These are phyloP conservation scores for Oceanodroma leucorhoa DNA, from an alignment of 2,797 vertebrate species.

Conservation along the genomic window DNA sequence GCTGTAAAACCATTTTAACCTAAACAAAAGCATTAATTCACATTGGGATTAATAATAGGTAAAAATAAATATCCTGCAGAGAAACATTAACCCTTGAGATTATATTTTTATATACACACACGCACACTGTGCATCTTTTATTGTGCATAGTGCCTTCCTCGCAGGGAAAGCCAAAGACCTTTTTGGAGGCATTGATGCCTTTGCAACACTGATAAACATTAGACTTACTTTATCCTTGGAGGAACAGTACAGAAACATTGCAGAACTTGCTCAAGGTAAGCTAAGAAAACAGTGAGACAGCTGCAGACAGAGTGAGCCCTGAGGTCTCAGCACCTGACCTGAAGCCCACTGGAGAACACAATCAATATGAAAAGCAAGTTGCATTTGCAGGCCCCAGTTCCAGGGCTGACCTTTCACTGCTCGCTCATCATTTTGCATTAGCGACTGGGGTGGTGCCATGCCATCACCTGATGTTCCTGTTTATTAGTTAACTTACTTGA, in stretches of 20 bases:
- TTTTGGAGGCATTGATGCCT: not conserved
- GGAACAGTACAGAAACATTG: not conserved
- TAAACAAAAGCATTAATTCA: slow-evolving; percentile 33
- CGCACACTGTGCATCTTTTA: not conserved
- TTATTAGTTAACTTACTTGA: slow-evolving; percentile 57
- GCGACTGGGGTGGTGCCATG: not conserved
- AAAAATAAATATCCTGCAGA: not conserved
- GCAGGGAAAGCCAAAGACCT: not conserved
- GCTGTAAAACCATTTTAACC: not conserved
- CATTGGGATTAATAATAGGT: not conserved
- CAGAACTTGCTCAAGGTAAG: not conserved
- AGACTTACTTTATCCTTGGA: not conserved
- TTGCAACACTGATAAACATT: not conserved
- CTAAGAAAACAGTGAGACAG: not conserved
- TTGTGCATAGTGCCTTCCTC: not conserved
- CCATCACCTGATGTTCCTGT: not conserved
- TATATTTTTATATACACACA: not conserved
- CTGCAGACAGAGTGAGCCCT: not conserved
- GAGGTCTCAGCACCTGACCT: not conserved
- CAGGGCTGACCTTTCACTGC: not conserved
- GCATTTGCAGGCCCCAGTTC: not conserved
- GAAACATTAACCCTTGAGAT: not conserved
- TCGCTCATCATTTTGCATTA: not conserved
- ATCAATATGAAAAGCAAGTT: slow-evolving; percentile 6
- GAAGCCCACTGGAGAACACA: not conserved